Evolutionary conservation across 2,113 vertebrate genomes (phyloP), one percentile per base, ranked within the genome.

Genomic region (Scortum barcoo): DNA sequence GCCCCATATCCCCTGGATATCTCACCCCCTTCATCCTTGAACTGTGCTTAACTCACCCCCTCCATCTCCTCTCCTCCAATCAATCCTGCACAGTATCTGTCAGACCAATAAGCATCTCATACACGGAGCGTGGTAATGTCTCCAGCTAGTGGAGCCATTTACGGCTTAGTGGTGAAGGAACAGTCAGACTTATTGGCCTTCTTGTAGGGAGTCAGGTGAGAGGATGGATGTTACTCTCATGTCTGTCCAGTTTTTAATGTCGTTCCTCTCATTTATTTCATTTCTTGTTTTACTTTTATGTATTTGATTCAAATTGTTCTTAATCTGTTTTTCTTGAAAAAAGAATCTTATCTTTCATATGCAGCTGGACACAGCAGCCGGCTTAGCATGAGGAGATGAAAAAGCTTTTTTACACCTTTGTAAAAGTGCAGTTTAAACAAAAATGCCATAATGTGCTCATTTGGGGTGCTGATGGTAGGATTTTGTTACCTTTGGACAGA

Each of bases 1-100:
- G 79, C 80, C 63, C 83, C 2, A 5, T 76, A 82, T 88, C 74
- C 87, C 87, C 89, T 65, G 68, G 82, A 87, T 80, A 67, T 76
- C 74, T 83, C 84, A 28, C 50, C 81, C 78, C 75, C 81, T 83
- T 86, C 73, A 82, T 81, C 69, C 78, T 90, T 50, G n/a, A 79
- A 86, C 71, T 74, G 87, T 81, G 72, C 65, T 86, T 85, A 72
- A 86, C 76, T 76, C 85, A 68, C 50, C 73, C 76, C n/a, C 70
- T 65, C 42, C 68, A n/a, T 72, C 33, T 72, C 54, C n/a, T 72
- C 79, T 53, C 40, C 70, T 61, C 66, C 40, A 53, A 66, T 78
- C 69, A 90, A 40, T 33, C 72, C 33, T 24, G 11, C 22, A 22
- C 38, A 38, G 51, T 26, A 71, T 81, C 77, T 69, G 76, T 79